Evolutionary conservation across 2,113 vertebrate genomes (phyloP), one percentile per base, ranked within the genome.

Genomic region (Athene noctua): DNA sequence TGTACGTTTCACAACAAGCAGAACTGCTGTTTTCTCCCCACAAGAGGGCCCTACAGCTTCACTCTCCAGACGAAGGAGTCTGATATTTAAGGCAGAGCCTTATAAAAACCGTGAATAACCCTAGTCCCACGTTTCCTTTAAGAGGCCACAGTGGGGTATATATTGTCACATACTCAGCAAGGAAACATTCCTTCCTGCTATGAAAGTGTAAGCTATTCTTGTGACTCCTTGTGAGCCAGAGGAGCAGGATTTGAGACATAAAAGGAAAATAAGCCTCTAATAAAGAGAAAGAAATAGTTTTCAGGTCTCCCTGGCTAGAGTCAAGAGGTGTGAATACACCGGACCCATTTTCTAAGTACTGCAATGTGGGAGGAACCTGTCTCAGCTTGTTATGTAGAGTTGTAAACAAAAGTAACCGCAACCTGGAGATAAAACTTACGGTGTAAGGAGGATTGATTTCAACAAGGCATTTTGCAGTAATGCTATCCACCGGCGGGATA

Each of bases 41-140:
- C 95, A 55, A 94, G 97, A 96, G 93, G 97, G 95, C 93, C n/a
- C 81, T 78, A 9, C 42, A 96, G 62, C 81, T 52, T 83, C 34
- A 59, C 47, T 70, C 51, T 95, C 74, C 46, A 44, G 21, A 3
- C 10, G 8, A 2, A 15, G 65, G 66, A 17, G 0, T 10, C n/a
- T 29, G 26, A 1, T 27, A 14, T 2, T 63, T 17, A 5, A 21
- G 18, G 20, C 8, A 27, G 8, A 17, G 21, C 6, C 46, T 46
- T 40, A 9, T 40, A 12, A 40, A 40, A 40, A 10, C 40, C 40
- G 9, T 3, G 62, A 25, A 0, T 3, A 38, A 7, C 52, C 8
- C 16, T 20, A 15, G n/a, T 38, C 38, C 51, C 18, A 5, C 9
- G 2, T 12, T 30, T 21, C 13, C 52, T 8, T 8, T 6, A 18